Base-by-base conservation (phyloP, 2,113 vertebrate species). In the Diphyllodes magnificus region DNA sequence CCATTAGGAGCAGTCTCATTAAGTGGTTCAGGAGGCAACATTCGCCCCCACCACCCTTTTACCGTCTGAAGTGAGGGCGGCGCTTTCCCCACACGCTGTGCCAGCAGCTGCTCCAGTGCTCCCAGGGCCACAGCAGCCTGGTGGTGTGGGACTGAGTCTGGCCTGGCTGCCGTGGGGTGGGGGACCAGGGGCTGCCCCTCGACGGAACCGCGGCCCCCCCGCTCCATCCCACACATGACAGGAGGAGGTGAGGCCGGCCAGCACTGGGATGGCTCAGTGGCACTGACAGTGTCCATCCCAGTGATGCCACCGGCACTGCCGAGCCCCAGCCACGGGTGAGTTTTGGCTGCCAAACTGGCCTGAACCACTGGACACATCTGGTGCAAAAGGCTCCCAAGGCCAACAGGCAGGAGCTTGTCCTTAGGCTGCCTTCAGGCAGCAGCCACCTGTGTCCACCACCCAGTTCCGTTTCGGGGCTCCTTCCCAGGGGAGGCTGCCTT, bases 181-280 rank as follows among this genome's bases (percentile, higher is more conserved):
- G 23, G 51, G 7, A 14, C 1, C 0, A 2, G 27, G 44, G 28
- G 5, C 45, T 65, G 25, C 11, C 15, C 60, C 25, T 61, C 1
- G 0, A 5, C 1, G 1, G 31, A 65, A 12, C 22, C 0, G 0
- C 13, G 8, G 8, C 13, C 10, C 15, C 30, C 61, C 33, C 0
- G 2, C 16, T 80, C 49, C 9, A 0, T 90, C 64, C n/a, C 1
- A 0, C 1, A 3, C 6, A 1, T 2, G 4, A 42, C 0, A 0
- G 40, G 33, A 63, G 56, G 35, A 53, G 59, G 9, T 33, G 69
- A 83, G 35, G 9, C 13, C 1, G 7, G 18, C 6, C 0, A 0
- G 16, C 66, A 63, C 7, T 0, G 5, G 18, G 40, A 31, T 47
- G n/a, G 22, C 65, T 85, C 2, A 13, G 45, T 7, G 15, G 39